Percentiles rank a stretch among this genome's conserved stretches.
Evolutionary conservation across 23 tunicate species (phyloP).

Genomic region (Ciona savignyi): DNA sequence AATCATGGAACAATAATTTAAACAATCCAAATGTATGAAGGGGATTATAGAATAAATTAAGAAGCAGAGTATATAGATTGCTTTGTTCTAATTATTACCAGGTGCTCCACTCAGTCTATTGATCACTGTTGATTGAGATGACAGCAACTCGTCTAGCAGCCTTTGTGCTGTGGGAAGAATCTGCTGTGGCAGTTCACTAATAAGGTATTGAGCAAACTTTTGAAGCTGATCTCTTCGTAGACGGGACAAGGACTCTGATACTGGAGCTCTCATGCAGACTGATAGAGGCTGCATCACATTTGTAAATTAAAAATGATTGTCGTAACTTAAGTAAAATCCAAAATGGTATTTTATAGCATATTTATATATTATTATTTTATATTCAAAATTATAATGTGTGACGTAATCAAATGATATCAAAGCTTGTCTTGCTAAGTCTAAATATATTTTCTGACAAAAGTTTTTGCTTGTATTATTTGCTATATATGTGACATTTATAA

Average conservation of each 20-base stretch:
- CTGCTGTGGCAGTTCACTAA: conserved; percentile 91
- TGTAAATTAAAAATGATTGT: too few species aligned
- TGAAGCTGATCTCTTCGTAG: conserved; percentile 81
- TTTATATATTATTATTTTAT: too few species aligned
- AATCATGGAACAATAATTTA: too few species aligned
- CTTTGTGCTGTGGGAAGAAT: conserved; percentile 92
- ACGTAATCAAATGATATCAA: not conserved
- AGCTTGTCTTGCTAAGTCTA: not conserved
- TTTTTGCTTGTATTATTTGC: too few species aligned
- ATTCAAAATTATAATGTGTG: not conserved
- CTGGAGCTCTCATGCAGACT: conserved; percentile 80
- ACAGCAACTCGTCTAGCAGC: conserved; percentile 69
- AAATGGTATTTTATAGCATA: too few species aligned
- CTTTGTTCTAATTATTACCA: conserved; percentile 32
- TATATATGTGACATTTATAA: too few species aligned
- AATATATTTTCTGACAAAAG: too few species aligned
- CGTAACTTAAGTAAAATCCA: too few species aligned
- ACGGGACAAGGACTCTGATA: conserved; percentile 87
- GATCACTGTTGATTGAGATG: conserved; percentile 63
- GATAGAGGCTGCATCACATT: conserved; percentile 32
- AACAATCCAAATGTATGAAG: too few species aligned
- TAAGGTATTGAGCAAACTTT: conserved; percentile 93
- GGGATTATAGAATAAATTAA: too few species aligned
- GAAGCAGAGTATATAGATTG: too few species aligned
- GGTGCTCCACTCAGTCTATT: conserved; percentile 83